These are phyloP conservation scores for Polydesmus complanatus DNA, from an alignment of 2,888 invertebrate genomes.

Conservation along the genomic window DNA sequence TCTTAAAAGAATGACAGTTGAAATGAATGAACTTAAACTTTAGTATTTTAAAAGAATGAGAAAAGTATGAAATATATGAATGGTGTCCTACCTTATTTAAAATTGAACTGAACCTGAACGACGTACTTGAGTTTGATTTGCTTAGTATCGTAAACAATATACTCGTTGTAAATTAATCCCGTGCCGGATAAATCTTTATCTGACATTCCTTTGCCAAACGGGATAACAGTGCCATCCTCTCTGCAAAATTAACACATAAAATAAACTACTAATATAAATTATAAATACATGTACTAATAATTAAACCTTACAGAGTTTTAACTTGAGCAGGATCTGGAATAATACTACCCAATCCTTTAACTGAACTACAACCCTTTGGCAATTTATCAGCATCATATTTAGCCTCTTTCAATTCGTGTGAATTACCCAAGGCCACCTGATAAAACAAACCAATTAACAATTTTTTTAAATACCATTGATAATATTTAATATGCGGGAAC, in stretches of 20 bases:
- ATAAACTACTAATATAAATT: not conserved
- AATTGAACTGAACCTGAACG: slow-evolving; percentile 36
- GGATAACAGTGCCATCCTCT: slow-evolving; percentile 29
- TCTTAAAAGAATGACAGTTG: too few species aligned
- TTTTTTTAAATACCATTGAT: too few species aligned
- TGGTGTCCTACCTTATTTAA: too few species aligned
- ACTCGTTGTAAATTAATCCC: slow-evolving; percentile 40
- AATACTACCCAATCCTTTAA: slow-evolving; percentile 32
- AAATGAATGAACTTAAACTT: too few species aligned
- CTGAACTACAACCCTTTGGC: slow-evolving; percentile 33
- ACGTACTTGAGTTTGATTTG: slow-evolving; percentile 37
- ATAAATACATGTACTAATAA: not conserved
- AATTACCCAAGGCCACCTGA: slow-evolving; percentile 34
- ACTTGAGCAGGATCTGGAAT: slow-evolving; percentile 28
- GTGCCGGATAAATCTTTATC: slow-evolving; percentile 26
- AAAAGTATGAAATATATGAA: too few species aligned
- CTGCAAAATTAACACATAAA: slow-evolving; percentile 13
- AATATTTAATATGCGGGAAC: too few species aligned
- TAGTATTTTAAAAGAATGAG: too few species aligned
- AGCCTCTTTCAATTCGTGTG: slow-evolving; percentile 28
- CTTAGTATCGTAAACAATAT: slow-evolving; percentile 36
- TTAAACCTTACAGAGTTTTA: slow-evolving; percentile 19
- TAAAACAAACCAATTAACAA: slow-evolving; percentile 4
- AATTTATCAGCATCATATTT: slow-evolving; percentile 33
- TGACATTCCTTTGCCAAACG: slow-evolving; percentile 30